Evolutionary conservation across 2,888 invertebrate genomes (phyloP), one percentile per base, ranked within the genome.

Genomic region (Notodonta dromedarius): DNA sequence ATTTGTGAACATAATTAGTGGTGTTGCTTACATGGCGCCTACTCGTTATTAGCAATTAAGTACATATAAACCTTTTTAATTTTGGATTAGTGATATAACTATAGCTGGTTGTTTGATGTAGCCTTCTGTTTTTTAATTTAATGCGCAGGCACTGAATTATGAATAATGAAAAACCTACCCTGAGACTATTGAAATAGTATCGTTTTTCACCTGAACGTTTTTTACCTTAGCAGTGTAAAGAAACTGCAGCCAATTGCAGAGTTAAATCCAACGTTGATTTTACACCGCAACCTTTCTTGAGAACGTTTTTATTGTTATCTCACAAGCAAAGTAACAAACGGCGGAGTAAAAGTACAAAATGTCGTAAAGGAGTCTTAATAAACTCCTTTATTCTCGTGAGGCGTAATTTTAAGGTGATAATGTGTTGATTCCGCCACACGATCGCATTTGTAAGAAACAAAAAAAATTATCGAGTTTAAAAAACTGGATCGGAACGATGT

Each of bases 401-500:
- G 12, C 5, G 56, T 56, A 16, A 54, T 12, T 54, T 24, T 32
- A 35, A 39, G 24, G 32, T 52, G 52, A 24, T 11, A 52, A 52
- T 52, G 24, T 24, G 35, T 39, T n/a, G 35, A 54, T 54, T n/a
- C 39, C 39, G 39, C 14, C 39, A 54, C 5, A 54, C 54, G n/a
- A 35, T 53, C 24, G 51, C 5, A 40, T 39, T 11, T 35, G 7
- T 39, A 44, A 57, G 64, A 59, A 57, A 62, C 68, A 62, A 61
- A 57, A 61, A 57, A 60, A 60, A 56, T 62, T 62, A 58, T 57
- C 65, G 67, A 55, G 59, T 61, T 24, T 24, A 67, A 67, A n/a
- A 62, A 69, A 67, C 62, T 62, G 66, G 66, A 71, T 69, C 69
- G 69, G 62, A 77, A 70, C 65, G 62, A 70, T 78, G 70, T 61